A percentile compares a stretch with the other conserved stretches of the same genome.
These are phyloP conservation scores for Lordiphosa andalusiaca DNA, from an alignment of 2,888 invertebrate genomes.

Conservation along the genomic window DNA sequence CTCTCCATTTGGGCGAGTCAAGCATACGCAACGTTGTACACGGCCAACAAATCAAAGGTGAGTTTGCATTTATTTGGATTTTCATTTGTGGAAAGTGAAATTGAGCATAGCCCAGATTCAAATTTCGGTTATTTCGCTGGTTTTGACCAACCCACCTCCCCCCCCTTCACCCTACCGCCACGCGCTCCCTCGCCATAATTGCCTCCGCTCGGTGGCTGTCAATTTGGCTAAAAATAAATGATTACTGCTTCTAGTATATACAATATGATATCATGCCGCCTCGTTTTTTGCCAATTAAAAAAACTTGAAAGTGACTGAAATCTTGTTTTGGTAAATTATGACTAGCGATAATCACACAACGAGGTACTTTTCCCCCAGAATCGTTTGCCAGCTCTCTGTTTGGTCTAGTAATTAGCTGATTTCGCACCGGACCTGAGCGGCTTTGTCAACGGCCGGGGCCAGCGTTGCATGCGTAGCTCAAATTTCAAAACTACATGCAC, in stretches of 20 bases:
- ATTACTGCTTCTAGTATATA: slow-evolving; percentile 63
- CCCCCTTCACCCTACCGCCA: background rate
- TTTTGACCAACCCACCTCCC: slow-evolving; percentile 2
- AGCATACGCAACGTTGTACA: slow-evolving; percentile 61
- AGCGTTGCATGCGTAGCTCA: slow-evolving; percentile 71
- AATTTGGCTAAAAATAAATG: slow-evolving; percentile 73
- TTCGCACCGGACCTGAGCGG: slow-evolving; percentile 3
- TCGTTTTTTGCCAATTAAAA: slow-evolving; percentile 69
- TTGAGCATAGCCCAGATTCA: slow-evolving; percentile 6
- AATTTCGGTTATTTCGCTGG: slow-evolving; percentile 1
- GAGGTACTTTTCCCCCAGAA: slow-evolving; percentile 37
- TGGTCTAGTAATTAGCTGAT: slow-evolving; percentile 69
- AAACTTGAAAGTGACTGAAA: slow-evolving; percentile 39
- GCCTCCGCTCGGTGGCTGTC: slow-evolving; percentile 42
- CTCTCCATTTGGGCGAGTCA: slow-evolving; percentile 44
- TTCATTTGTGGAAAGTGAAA: slow-evolving; percentile 36
- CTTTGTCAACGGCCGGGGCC: slow-evolving; percentile 3
- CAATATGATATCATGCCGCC: slow-evolving; percentile 67
- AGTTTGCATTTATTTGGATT: slow-evolving; percentile 42
- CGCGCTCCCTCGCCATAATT: slow-evolving; percentile 24
- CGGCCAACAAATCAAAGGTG: slow-evolving; percentile 43
- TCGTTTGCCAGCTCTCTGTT: slow-evolving; percentile 45
- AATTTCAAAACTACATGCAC: slow-evolving; percentile 72
- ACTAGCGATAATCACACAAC: slow-evolving; percentile 62
- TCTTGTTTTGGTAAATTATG: slow-evolving; percentile 58